Evolutionary conservation across 1,140 invertebrate species (phyloP), one percentile per base, ranked within the genome.

Genomic region (Ceratosolen solmsi): DNA sequence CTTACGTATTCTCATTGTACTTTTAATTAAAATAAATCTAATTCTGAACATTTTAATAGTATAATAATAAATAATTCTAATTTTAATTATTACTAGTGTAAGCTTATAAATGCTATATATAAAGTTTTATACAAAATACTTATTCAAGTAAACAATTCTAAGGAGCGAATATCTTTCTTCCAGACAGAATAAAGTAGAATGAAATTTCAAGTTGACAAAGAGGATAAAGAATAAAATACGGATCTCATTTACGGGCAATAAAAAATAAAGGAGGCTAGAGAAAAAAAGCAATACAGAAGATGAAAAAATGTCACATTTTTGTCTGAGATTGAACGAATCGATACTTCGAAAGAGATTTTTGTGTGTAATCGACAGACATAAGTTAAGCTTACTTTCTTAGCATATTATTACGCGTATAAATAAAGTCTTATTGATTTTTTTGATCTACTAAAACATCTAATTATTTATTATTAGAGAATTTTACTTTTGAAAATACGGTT

Each of bases 221-320:
- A 80, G 27, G 30, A 80, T 41, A 51, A 79, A n/a, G 17, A 46
- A 68, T 33, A 56, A 73, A 73, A 56, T 25, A 46, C 17, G n/a
- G 15, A 77, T 77, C 41, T 41, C 41, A 65, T 63, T 46, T 68
- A 38, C 27, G 36, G 49, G 7, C 1, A 4, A 54, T 54, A 30
- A n/a, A 51, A 68, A 68, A 68, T 54, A 68, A 36, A 78, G 3
- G n/a, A 30, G 74, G 8, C 38, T 20, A n/a, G 54, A 68, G 46
- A 49, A 33, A 30, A 4, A 30, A 77, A 36, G 8, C n/a, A 5
- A 33, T 68, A 51, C 22, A 17, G 8, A 4, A n/a, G 36, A 4
- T 54, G 5, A 68, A 51, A 17, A 54, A 68, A 68, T 56, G 41
- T 38, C 76, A 54, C 46, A 68, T 68, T 27, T 49, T 68, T 20